Evolutionary conservation across 1,140 invertebrate species (phyloP), one percentile per base, ranked within the genome.

Genomic region (Brevipalpus yothersi): DNA sequence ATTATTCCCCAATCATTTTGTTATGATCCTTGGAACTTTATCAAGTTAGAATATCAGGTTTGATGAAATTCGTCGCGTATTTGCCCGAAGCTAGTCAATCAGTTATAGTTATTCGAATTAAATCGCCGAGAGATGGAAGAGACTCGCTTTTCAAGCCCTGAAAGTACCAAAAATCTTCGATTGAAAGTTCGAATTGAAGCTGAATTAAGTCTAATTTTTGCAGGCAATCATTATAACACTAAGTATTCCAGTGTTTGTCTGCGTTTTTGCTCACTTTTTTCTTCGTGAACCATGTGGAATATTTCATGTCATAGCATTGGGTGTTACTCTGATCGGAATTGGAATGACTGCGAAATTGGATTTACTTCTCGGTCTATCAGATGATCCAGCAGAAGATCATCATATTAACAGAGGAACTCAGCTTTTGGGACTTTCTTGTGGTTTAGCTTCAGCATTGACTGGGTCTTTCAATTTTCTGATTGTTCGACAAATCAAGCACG

Each of bases 401-500:
- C 45, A 21, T 13, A 53, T 47, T 21, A 58, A 64, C 15, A 21
- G 57, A 15, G 81, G 80, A 66, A 42, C 47, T 40, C 60, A 61
- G 41, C 70, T 85, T 17, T 82, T 81, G 78, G 84, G 84, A 57
- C 80, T 83, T 7, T 75, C 83, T 1, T 83, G 83, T 17, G 85
- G 85, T 41, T 81, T 88, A 64, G 77, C 81, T 23, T 83, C 85
- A 0, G 88, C 85, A 31, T 72, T 90, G 57, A 86, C 89, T 68
- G 84, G 84, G 42, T 86, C 86, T 13, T 86, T 86, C 70, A 86
- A 83, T 10, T 89, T 87, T 68, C 81, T 91, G 41, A 69, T 90
- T 51, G 72, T 92, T 43, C 13, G 53, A 57, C 40, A 15, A 15
- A 17, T 58, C 4, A 89, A 89, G 69, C 81, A 81, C 3, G 74